These are phyloP conservation scores for Onchidella celtica DNA, from an alignment of 2,888 invertebrate genomes.

Conservation along the genomic window DNA sequence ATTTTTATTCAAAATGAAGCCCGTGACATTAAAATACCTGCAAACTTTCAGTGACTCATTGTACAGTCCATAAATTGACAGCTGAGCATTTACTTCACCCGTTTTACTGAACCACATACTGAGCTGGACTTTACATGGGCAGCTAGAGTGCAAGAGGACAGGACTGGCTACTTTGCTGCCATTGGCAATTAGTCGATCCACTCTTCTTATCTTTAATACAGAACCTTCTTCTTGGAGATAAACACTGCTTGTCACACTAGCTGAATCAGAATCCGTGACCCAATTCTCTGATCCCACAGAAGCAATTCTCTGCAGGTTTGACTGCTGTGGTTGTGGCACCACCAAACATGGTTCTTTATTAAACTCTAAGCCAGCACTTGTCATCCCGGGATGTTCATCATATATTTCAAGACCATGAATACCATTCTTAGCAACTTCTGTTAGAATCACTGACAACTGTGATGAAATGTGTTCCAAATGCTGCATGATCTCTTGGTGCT, in stretches of 20 bases:
- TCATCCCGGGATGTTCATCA: no score
- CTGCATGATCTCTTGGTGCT: not conserved
- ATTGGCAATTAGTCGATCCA: not conserved
- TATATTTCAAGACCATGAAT: no score
- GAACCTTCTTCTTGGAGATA: slow-evolving; percentile 9
- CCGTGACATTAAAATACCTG: not conserved
- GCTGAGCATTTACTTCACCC: not conserved
- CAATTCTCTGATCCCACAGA: not conserved
- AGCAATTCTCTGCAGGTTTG: no score
- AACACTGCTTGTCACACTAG: not conserved
- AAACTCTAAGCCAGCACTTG: no score
- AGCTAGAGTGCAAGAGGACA: not conserved
- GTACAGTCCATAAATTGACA: not conserved
- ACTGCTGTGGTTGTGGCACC: no score
- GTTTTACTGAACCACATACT: not conserved
- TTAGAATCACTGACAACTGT: no score
- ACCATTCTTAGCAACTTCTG: no score
- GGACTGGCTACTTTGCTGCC: not conserved
- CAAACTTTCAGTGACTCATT: not conserved
- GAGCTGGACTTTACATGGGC: slow-evolving; percentile 5
- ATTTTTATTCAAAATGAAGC: slow-evolving; percentile 24
- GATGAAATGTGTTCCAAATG: slow-evolving; percentile 2
- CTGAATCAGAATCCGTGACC: not conserved
- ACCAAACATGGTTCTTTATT: no score
- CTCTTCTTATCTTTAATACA: not conserved